Conservation (phyloP, 2,797 vertebrate species). For the Pseudomugil gertrudae region DNA sequence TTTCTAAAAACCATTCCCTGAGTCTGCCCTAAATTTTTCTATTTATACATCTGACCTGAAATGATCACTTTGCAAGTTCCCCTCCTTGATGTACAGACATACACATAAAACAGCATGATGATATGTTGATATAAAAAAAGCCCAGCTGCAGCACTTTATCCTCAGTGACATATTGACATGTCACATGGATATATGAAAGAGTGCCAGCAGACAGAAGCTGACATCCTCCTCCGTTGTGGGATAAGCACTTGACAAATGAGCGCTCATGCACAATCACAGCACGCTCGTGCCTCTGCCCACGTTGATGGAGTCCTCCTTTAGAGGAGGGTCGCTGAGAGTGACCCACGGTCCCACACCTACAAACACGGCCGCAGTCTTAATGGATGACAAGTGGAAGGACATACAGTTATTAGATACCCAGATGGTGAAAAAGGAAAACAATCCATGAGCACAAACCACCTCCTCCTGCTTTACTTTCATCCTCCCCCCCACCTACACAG, state of each 20-base stretch:
- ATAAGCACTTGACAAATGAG: conserved; percentile 79
- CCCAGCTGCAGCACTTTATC: conserved; percentile 63
- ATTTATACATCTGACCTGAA: conserved; percentile 12
- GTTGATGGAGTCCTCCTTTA: conserved; percentile 67
- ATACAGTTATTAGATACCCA: conserved; percentile 53
- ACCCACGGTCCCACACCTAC: conserved; percentile 46
- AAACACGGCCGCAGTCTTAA: conserved; percentile 51
- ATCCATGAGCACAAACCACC: conserved; percentile 28
- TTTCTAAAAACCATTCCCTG: background rate
- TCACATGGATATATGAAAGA: conserved; percentile 76
- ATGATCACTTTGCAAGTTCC: conserved; percentile 32
- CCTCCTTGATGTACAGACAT: conserved; percentile 46
- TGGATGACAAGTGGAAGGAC: conserved; percentile 64
- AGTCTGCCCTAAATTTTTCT: background rate
- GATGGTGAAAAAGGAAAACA: conserved; percentile 55
- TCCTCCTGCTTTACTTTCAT: background rate
- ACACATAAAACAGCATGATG: conserved; percentile 58
- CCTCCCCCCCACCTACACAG: conserved; percentile 40
- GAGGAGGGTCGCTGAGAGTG: conserved; percentile 57
- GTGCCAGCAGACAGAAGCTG: conserved; percentile 73
- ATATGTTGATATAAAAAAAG: conserved; percentile 60
- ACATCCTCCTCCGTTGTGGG: conserved; percentile 70
- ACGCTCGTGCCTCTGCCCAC: conserved; percentile 65
- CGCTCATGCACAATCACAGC: conserved; percentile 66
- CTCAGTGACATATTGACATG: conserved; percentile 74